These are phyloP conservation scores for Elgaria multicarinata DNA, from an alignment of 2,113 vertebrate species.

Conservation along the genomic window DNA sequence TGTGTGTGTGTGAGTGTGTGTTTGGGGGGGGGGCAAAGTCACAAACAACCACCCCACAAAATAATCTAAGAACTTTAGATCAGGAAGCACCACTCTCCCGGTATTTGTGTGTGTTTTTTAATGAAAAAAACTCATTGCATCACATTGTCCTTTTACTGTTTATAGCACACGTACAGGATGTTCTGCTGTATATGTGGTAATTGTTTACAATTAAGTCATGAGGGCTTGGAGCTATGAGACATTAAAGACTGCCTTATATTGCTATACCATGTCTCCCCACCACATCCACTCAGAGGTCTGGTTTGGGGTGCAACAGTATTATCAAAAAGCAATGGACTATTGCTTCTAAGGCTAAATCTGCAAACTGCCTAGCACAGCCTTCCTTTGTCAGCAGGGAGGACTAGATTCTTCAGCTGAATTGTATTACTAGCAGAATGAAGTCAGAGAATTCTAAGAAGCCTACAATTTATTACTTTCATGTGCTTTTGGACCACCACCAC, in stretches of 20 bases:
- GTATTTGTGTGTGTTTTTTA: background rate
- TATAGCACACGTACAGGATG: background rate
- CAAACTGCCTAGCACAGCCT: background rate
- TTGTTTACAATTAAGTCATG: background rate
- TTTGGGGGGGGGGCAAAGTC: background rate
- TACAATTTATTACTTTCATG: background rate
- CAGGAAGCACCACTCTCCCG: background rate
- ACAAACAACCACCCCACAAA: background rate
- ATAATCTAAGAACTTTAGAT: background rate
- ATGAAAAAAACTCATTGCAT: background rate
- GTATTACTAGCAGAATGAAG: background rate
- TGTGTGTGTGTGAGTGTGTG: too few relatives aligned
- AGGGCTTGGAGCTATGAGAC: background rate
- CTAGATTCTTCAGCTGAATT: background rate
- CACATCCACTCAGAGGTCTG: background rate
- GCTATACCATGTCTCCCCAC: background rate
- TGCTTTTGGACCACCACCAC: background rate
- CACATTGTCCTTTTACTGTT: background rate
- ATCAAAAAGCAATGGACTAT: background rate
- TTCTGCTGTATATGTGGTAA: background rate
- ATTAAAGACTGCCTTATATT: background rate
- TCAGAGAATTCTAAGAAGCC: background rate
- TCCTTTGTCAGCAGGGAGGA: background rate
- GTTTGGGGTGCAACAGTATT: background rate
- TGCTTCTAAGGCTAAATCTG: background rate